Conservation (phyloP, 2,888 invertebrate species). For the Agonum fuliginosum region DNA sequence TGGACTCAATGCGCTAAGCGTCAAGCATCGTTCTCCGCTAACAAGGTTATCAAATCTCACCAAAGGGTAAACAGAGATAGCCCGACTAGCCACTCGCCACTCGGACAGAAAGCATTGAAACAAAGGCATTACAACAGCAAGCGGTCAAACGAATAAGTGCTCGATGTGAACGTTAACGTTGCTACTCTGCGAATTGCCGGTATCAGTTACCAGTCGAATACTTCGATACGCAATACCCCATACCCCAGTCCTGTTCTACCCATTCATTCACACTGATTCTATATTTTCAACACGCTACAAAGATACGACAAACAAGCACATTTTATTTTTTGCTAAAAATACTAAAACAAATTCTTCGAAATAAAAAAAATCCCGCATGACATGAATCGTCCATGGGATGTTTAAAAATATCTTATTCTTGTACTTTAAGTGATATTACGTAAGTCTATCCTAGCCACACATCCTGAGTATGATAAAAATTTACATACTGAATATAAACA, state of each 20-base stretch:
- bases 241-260: background rate
- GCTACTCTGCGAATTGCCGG: background rate
- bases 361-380: no score
- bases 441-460: no score
- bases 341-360: background rate
- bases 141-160: conserved; percentile 58
- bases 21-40: conserved; percentile 44
- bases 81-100: conserved; percentile 18
- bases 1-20: conserved; percentile 27
- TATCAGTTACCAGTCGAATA: conserved; percentile 42
- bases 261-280: conserved; percentile 9
- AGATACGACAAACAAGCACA: background rate
- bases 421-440: no score
- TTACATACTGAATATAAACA: no score
- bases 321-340: no score
- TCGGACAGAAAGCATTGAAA: conserved; percentile 54
- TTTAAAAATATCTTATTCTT: no score
- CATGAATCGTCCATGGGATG: no score
- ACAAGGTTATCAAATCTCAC: conserved; percentile 57
- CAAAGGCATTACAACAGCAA: conserved; percentile 55
- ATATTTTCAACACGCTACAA: background rate
- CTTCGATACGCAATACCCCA: conserved; percentile 23
- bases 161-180: background rate
- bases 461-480: no score
- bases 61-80: conserved; percentile 56